A percentile compares a stretch with the other conserved stretches of the same genome.
Conservation (phyloP, 1,140 invertebrate species). For the Leptinotarsa defecta region DNA sequence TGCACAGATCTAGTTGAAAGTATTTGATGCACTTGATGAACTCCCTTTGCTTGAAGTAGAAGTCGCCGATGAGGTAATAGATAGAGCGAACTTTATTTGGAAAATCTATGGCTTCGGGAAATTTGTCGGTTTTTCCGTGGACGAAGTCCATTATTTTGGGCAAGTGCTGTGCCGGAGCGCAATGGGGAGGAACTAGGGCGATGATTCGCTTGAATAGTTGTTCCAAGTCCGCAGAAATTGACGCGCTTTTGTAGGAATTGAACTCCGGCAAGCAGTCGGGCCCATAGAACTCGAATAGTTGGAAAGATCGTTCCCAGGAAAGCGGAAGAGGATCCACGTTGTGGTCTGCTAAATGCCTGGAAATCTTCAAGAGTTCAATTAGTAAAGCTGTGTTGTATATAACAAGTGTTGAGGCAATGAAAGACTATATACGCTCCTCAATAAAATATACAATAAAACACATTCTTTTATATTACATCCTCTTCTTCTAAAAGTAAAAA, state of each 20-base stretch:
- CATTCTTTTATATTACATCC: too few relatives aligned
- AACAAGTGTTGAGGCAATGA: too few relatives aligned
- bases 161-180: constrained; percentile 64
- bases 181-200: constrained; percentile 70
- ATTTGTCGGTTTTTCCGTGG: constrained; percentile 62
- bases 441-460: too few relatives aligned
- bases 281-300: constrained; percentile 83
- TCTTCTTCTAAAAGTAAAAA: too few relatives aligned
- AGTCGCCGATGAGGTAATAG: constrained; percentile 89
- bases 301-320: constrained; percentile 76
- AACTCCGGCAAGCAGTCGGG: constrained; percentile 82
- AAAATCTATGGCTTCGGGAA: constrained; percentile 57
- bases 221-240: constrained; percentile 78
- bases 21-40: constrained; percentile 73
- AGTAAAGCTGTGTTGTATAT: too few relatives aligned
- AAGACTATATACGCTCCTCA: too few relatives aligned
- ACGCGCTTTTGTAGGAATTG: constrained; percentile 74
- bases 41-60: constrained; percentile 87
- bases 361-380: constrained; percentile 40
- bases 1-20: constrained; percentile 81
- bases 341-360: constrained; percentile 79
- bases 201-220: constrained; percentile 76
- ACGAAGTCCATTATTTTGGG: constrained; percentile 70
- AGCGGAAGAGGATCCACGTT: constrained; percentile 72
- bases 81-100: constrained; percentile 62